phyloP scores from a whole-genome alignment of 2,797 vertebrate genomes.

The Danio kyathit region DNA sequence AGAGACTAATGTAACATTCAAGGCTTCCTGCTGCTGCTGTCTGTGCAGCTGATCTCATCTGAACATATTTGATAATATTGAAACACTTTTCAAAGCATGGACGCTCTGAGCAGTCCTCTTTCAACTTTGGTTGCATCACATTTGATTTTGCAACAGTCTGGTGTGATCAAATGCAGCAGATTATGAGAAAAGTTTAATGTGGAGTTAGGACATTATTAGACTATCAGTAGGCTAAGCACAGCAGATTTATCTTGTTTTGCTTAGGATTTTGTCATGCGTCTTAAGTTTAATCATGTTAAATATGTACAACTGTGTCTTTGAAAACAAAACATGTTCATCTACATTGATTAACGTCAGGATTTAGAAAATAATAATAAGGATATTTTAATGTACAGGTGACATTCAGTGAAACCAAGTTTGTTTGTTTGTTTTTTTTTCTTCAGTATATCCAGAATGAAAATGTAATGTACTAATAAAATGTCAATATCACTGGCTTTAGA shows the following conservation, averaged over 20 bases:
- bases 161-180: conserved; percentile 48
- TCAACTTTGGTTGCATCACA: conserved; percentile 28
- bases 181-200: conserved; percentile 21
- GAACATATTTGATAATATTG: conserved; percentile 42
- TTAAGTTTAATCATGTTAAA: conserved; percentile 26
- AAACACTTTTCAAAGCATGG: conserved; percentile 41
- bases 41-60: conserved; percentile 45
- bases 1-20: conserved; percentile 42
- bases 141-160: conserved; percentile 38
- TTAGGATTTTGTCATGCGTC: conserved; percentile 10
- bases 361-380: conserved; percentile 19
- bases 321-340: neutral
- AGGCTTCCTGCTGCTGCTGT: conserved; percentile 31
- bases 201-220: conserved; percentile 25
- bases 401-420: conserved; percentile 43
- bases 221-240: conserved; percentile 27
- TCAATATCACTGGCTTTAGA: too few relatives aligned
- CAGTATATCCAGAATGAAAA: conserved; percentile 47
- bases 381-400: conserved; percentile 43
- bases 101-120: conserved; percentile 32
- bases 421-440: too few relatives aligned
- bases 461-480: conserved; percentile 48
- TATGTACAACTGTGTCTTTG: neutral
- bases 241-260: conserved; percentile 30
- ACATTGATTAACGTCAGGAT: neutral